phyloP scores from a whole-genome alignment of 2,113 vertebrate genomes.

The Solenodon paradoxus region DNA sequence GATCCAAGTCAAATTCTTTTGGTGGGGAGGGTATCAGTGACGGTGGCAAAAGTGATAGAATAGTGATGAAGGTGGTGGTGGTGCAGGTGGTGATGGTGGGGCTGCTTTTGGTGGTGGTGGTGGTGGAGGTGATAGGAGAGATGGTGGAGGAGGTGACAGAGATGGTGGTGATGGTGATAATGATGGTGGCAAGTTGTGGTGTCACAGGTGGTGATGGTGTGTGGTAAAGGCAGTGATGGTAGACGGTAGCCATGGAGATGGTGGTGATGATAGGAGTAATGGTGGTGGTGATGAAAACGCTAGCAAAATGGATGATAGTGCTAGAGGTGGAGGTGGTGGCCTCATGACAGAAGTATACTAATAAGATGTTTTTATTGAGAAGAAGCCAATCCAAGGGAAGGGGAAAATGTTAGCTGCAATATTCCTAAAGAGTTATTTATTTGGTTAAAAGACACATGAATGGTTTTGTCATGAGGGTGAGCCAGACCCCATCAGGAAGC shows the following conservation, averaged over 20 bases:
- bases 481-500: not conserved
- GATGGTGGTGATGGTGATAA: not conserved
- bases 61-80: not conserved
- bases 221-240: fast-evolving
- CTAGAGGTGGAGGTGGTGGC: not conserved
- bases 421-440: not conserved
- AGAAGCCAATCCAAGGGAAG: not conserved
- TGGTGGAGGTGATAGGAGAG: too few species aligned
- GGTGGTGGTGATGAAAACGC: not conserved
- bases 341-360: not conserved
- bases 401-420: not conserved
- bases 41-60: not conserved
- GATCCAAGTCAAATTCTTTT: not conserved
- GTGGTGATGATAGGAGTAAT: not conserved
- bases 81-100: not conserved
- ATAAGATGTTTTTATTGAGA: not conserved
- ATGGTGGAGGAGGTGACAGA: too few species aligned
- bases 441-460: not conserved
- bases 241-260: too few species aligned
- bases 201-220: too few species aligned
- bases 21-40: not conserved
- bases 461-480: not conserved
- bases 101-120: not conserved
- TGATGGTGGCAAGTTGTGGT: not conserved
- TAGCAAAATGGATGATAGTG: too few species aligned